A percentile compares a stretch with the other conserved stretches of the same genome.
These are phyloP conservation scores for Anolis carolinensis DNA, from an alignment of 2,113 vertebrate species.

Conservation along the genomic window DNA sequence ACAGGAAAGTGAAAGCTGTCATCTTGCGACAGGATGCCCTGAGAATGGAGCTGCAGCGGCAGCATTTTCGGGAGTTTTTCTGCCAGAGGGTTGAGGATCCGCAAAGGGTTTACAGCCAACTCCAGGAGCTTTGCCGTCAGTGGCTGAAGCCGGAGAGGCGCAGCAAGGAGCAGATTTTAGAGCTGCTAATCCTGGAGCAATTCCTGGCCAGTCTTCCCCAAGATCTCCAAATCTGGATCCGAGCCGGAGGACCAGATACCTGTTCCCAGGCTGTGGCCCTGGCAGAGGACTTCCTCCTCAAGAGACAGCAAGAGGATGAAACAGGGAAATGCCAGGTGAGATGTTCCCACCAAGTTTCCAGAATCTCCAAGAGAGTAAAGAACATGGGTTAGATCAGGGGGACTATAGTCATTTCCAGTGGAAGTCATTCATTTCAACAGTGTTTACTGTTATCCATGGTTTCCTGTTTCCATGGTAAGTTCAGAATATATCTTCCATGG, in stretches of 20 bases:
- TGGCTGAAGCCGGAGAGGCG: too few relatives aligned
- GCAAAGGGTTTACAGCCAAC: slow-evolving; percentile 35
- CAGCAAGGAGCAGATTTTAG: slow-evolving; percentile 28
- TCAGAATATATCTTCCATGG: too few relatives aligned
- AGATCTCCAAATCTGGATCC: slow-evolving; percentile 54
- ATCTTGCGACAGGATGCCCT: slow-evolving; percentile 31
- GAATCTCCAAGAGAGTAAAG: too few relatives aligned
- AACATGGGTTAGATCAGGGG: too few relatives aligned
- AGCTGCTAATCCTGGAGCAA: slow-evolving; percentile 66
- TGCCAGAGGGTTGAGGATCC: slow-evolving; percentile 63
- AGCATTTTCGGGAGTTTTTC: slow-evolving; percentile 57
- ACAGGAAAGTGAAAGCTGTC: too few relatives aligned
- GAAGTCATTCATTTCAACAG: too few relatives aligned
- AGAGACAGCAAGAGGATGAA: slow-evolving; percentile 50
- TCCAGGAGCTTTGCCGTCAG: slow-evolving; percentile 39
- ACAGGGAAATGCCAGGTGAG: slow-evolving; percentile 28
- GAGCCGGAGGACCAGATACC: not conserved
- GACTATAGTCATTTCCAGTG: too few relatives aligned
- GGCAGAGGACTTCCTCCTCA: slow-evolving; percentile 60
- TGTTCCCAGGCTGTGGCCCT: slow-evolving; percentile 62
- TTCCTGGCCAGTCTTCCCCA: slow-evolving; percentile 64
- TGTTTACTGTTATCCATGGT: too few relatives aligned
- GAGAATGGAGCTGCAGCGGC: slow-evolving; percentile 13
- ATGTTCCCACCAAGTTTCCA: too few relatives aligned
- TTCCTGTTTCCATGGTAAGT: too few relatives aligned